Base-by-base conservation (phyloP, 2,797 vertebrate genomes). In the Catharus ustulatus region DNA sequence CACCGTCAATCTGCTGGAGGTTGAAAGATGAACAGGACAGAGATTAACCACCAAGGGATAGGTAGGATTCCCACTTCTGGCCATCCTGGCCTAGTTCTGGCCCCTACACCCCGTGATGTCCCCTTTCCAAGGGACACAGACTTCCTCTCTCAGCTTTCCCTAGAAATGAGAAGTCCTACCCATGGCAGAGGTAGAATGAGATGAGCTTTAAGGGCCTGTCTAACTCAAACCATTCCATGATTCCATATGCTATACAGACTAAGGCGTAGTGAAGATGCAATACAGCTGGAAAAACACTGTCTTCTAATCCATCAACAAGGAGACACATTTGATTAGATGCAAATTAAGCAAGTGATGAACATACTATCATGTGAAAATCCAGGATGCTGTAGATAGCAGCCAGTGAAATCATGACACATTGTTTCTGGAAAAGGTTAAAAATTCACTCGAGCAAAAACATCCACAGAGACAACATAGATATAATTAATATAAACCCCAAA, bases 1-100 rank as follows among this genome's bases (percentile, higher is more conserved):
- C 98, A 8, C 99, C 98, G 11, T 99, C 98, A 13, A 99, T 99
- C 98, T 99, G 98, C 99, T 99, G 85, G 45, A 74, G 88, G 75
- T 27, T 29, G 61, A 88, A 89, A 93, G 57, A 96, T 7, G 27
- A 72, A 43, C 1, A 13, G 59, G 20, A 32, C 5, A 21, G 88
- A 48, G 59, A 30, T 78, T 73, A 82, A 54, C 9, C 16, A 57
- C 16, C 26, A 26, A 19, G 23, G 84, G 13, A 85, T 0, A 40
- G 48, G 43, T 48, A 82, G 55, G 43, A 61, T 36, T 52, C 59
- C 77, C 45, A 83, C 38, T 48, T 27, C 49, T 45, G 34, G 8
- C 16, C 3, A 2, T 32, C 55, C 43, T 57, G 36, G 59, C 80
- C 38, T 23, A 11, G 6, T 40, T 30, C 36, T 74, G 66, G 58